phyloP scores from a whole-genome alignment of 2,113 vertebrate species.

The Dicrurus megarhynchus region DNA sequence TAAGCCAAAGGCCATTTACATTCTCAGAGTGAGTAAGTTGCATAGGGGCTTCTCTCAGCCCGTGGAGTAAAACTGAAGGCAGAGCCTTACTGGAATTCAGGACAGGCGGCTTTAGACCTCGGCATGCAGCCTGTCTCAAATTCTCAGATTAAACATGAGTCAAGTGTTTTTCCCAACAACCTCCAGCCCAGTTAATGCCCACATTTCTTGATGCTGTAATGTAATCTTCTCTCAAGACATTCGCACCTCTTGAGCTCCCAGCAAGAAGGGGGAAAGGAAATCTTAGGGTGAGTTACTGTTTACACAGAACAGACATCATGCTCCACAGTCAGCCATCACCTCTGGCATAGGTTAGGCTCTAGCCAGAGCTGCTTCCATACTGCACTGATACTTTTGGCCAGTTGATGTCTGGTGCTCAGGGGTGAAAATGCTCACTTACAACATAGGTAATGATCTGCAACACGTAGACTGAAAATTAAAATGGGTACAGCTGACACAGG shows the following conservation, averaged over 20 bases:
- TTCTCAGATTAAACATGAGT: neutral
- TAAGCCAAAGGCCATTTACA: neutral
- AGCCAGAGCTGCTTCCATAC: neutral
- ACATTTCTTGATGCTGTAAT: neutral
- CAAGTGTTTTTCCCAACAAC: neutral
- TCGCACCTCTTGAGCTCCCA: neutral
- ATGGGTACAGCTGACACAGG: neutral
- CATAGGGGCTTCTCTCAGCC: neutral
- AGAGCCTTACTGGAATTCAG: neutral
- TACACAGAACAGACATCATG: neutral
- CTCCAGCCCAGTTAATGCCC: neutral
- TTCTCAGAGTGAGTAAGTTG: neutral
- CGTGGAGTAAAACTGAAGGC: neutral
- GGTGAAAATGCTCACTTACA: neutral
- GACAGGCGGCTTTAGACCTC: neutral
- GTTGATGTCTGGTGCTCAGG: neutral
- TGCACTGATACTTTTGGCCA: neutral
- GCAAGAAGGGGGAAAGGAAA: neutral
- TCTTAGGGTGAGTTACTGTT: neutral
- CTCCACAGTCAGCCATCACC: neutral
- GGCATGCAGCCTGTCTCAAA: neutral
- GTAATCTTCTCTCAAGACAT: neutral
- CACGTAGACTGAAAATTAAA: neutral
- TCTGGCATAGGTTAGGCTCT: neutral
- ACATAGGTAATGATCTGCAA: neutral